Evolutionary conservation across 2,888 invertebrate genomes (phyloP).

Genomic region (Andrena marginata): DNA sequence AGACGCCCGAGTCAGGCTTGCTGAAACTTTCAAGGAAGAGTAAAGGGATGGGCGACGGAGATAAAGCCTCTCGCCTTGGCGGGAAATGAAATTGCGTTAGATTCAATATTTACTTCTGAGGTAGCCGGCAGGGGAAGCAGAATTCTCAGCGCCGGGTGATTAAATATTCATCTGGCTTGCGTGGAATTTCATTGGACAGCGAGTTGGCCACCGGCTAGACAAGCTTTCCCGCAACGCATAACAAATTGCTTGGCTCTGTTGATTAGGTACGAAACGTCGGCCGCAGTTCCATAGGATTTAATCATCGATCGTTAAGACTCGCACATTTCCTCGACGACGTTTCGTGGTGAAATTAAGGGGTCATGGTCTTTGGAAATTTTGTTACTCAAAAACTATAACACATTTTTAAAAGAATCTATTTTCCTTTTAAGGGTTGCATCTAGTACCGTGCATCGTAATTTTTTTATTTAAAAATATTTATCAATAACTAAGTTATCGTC

Average conservation of each 20-base stretch:
- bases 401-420: no score
- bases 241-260: constrained; percentile 43
- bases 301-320: constrained; percentile 34
- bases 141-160: neutral
- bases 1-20: neutral
- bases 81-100: constrained; percentile 3
- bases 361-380: no score
- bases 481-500: no score
- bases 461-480: no score
- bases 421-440: no score
- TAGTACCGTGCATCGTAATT: no score
- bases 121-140: neutral
- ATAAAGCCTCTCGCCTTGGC: neutral
- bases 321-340: neutral
- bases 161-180: constrained; percentile 18
- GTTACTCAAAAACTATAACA: no score
- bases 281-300: constrained; percentile 10
- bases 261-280: constrained; percentile 40
- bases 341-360: no score
- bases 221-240: constrained; percentile 40
- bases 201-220: constrained; percentile 14
- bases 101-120: constrained; percentile 12
- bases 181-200: constrained; percentile 50
- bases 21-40: constrained; percentile 2
- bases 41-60: neutral